Evolutionary conservation across 1,140 invertebrate genomes (phyloP).

Genomic region (Paraescarpia echinospica): DNA sequence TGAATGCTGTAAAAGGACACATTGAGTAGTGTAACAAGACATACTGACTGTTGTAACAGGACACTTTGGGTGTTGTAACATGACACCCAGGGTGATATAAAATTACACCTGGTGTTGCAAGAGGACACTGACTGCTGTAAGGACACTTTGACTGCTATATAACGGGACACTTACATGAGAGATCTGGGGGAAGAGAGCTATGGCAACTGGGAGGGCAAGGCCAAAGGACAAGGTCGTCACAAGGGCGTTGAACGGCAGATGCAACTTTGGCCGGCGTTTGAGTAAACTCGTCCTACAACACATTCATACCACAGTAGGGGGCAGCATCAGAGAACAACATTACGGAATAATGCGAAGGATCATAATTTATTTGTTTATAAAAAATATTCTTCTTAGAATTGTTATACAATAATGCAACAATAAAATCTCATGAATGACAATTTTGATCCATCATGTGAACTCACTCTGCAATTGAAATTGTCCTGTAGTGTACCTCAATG

Average conservation of each 20-base stretch:
- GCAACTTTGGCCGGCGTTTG: constrained; percentile 46
- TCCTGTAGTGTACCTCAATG: too few species aligned
- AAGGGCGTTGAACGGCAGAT: constrained; percentile 55
- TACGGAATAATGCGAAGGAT: not conserved
- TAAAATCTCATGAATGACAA: not conserved
- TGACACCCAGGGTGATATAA: too few species aligned
- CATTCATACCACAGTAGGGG: not conserved
- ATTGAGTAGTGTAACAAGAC: too few species aligned
- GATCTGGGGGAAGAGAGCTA: constrained; percentile 59
- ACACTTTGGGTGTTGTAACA: too few species aligned
- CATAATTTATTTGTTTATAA: not conserved
- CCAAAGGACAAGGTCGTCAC: constrained; percentile 56
- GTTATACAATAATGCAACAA: not conserved
- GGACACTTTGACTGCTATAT: too few species aligned
- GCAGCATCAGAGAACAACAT: not conserved
- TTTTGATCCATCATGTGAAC: not conserved
- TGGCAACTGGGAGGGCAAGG: constrained; percentile 55
- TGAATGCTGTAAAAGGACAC: too few species aligned
- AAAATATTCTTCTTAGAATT: not conserved
- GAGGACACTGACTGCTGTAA: not conserved
- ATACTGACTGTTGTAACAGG: too few species aligned
- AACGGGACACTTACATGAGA: constrained; percentile 45
- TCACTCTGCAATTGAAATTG: not conserved
- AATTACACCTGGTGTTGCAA: not conserved
- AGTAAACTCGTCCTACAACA: constrained; percentile 49